Percentiles rank a stretch among this genome's conserved stretches.
phyloP scores from a whole-genome alignment of 2,888 invertebrate genomes.

The Doris montereyensis region DNA sequence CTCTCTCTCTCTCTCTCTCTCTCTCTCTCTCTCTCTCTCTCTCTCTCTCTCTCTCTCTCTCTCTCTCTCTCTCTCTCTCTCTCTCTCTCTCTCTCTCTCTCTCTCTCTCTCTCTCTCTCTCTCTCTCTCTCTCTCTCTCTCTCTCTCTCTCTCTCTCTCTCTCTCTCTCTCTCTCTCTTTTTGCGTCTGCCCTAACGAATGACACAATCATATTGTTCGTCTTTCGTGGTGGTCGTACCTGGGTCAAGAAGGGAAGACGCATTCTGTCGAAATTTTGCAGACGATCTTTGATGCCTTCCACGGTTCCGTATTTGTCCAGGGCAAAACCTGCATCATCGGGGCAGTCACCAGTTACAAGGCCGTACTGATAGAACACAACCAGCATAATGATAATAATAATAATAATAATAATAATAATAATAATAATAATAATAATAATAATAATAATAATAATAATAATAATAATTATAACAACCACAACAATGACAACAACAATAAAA shows the following conservation, averaged over 20 bases:
- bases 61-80: not conserved
- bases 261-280: not conserved
- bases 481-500: too few species aligned
- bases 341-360: not conserved
- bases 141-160: not conserved
- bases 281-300: not conserved
- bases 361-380: too few species aligned
- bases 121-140: not conserved
- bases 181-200: too few species aligned
- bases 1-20: not conserved
- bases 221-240: too few species aligned
- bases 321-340: not conserved
- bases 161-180: not conserved
- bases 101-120: slow-evolving; percentile 11
- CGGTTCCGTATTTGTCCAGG: not conserved
- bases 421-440: too few species aligned
- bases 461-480: too few species aligned
- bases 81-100: slow-evolving; percentile 1
- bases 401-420: too few species aligned
- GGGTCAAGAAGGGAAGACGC: not conserved
- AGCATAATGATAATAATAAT: too few species aligned
- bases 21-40: not conserved
- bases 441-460: too few species aligned
- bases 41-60: not conserved
- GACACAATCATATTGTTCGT: too few species aligned